Evolutionary conservation across 2,888 invertebrate genomes (phyloP), one percentile per base, ranked within the genome.

Genomic region (Hydrotaea diabolus): DNA sequence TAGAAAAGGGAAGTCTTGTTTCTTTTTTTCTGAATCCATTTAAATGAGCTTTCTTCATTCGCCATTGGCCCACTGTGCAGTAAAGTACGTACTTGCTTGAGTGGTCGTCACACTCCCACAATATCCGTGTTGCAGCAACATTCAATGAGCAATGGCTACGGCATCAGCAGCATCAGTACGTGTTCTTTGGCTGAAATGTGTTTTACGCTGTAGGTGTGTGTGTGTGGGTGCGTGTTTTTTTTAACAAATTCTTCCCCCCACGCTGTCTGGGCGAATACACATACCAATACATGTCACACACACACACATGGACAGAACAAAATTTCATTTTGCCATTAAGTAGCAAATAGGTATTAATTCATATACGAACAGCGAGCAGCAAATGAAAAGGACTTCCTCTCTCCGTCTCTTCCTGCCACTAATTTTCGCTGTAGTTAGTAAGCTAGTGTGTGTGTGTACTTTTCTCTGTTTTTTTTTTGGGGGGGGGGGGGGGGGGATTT

Each of bases 81-180:
- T 39, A 23, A 69, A 69, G 31, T 69, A 69, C 69, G 19, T 69
- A 69, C 46, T 46, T 69, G 66, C 66, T 19, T 21, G 23, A 43
- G 39, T 46, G 46, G 46, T 43, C 69, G 43, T 69, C 46, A 43
- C 21, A 21, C 43, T 23, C 43, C 43, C 69, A 23, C 69, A 43
- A 46, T 15, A 23, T 69, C 23, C 23, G 11, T 46, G 23, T 23
- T 46, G 69, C 69, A 43, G 46, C 46, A 69, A 69, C 69, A 69
- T 69, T 69, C 69, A 69, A 69, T 69, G 69, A 69, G 69, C 69
- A 43, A 69, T 23, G 69, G 69, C 46, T 43, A 19, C 39, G 66
- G 66, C 66, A n/a, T n/a, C n/a, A 69, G 11, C 43, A 69, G 69
- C 69, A 69, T 74, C 39, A 46, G 53, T 73, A 78, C 81, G 78